Percentiles rank a stretch among this genome's conserved stretches.
Evolutionary conservation across 2,888 invertebrate genomes (phyloP).

Genomic region (Endotricha flammealis): DNA sequence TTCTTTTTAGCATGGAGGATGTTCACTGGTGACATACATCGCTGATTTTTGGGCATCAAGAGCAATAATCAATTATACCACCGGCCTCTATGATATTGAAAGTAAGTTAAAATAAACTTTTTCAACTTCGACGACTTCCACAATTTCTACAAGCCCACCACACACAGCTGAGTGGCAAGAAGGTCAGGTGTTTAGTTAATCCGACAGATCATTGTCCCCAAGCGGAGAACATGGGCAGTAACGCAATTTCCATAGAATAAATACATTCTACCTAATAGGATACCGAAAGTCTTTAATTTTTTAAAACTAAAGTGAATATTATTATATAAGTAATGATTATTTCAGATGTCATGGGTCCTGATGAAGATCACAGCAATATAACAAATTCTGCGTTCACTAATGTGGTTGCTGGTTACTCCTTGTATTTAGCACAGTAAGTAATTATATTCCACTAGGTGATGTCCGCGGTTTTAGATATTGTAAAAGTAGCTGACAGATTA

Average conservation of each 20-base stretch:
- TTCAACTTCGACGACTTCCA: too few species aligned
- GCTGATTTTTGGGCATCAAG: constrained; percentile 79
- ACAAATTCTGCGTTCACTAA: constrained; percentile 80
- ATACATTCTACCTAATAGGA: too few species aligned
- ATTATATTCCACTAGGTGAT: not conserved
- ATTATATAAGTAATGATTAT: too few species aligned
- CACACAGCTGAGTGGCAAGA: too few species aligned
- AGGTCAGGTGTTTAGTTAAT: too few species aligned
- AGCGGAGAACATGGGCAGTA: too few species aligned
- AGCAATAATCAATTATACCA: constrained; percentile 65
- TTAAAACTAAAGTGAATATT: not conserved
- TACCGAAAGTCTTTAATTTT: too few species aligned
- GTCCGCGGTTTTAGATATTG: not conserved
- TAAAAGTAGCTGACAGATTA: not conserved
- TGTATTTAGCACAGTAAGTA: constrained; percentile 77
- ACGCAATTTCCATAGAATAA: too few species aligned
- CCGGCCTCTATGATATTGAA: constrained; percentile 67
- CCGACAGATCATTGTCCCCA: too few species aligned
- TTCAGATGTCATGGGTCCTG: constrained; percentile 80
- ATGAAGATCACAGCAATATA: constrained; percentile 79
- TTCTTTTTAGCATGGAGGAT: constrained; percentile 71
- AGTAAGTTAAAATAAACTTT: constrained; percentile 45
- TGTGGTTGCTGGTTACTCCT: constrained; percentile 75
- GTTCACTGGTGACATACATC: constrained; percentile 74
- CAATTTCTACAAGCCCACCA: too few species aligned